Base-by-base conservation (phyloP, 2,797 vertebrate species). In the Poeciliopsis turneri region DNA sequence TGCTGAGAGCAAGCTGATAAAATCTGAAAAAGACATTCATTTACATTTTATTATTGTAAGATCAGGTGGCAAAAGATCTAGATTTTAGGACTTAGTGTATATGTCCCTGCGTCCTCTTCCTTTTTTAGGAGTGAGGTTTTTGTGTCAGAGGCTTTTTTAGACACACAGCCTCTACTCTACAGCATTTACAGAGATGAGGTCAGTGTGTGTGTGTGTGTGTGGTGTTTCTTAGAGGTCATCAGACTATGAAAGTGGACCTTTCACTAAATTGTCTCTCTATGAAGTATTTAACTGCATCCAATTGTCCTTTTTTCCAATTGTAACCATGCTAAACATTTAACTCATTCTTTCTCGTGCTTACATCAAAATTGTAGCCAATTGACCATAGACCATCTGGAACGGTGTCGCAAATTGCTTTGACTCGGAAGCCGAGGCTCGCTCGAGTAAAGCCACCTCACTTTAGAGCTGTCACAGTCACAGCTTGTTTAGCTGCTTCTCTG, bases 101-200 rank as follows among this genome's bases (percentile, higher is more conserved):
- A 46, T n/a, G 5, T 66, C 85, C 79, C 74, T 78, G 57, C 85
- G 84, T 73, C 89, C 57, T 75, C 8, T 84, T 83, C 84, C 85
- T 82, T 82, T 87, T 82, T 91, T 90, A 90, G 90, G 92, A 92
- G 92, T 88, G 76, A 96, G 95, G 95, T 96, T 93, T 94, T 96
- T 95, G 94, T 95, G 94, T 95, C 92, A 66, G 73, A 87, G 96
- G 96, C 96, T 97, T 95, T 98, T 98, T 98, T 97, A 94, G 95
- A 95, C 91, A 87, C 90, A 76, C 90, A 91, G 95, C 95, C 94
- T 93, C 85, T 89, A 95, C 93, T 94, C 86, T 2, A 13, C 92
- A 95, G 93, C 95, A 94, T 96, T 96, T 96, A 92, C 89, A 79
- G 74, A 87, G 90, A 82, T 85, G 81, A 80, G 79, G 64, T 46